phyloP scores from a whole-genome alignment of 2,888 invertebrate species.

The Onthophagus sagittarius region DNA sequence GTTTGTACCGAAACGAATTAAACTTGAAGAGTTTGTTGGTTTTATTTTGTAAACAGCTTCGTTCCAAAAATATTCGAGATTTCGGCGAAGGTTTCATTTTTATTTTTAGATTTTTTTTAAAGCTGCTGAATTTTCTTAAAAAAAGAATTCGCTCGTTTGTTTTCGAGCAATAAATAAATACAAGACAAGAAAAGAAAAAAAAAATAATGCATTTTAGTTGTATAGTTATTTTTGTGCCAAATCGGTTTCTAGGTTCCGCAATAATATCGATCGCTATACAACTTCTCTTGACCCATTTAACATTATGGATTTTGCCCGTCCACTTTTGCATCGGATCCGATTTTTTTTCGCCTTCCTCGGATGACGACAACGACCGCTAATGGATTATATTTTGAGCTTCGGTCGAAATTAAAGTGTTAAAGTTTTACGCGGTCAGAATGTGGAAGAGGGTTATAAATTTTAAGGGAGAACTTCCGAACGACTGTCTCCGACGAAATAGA shows the following conservation, averaged over 20 bases:
- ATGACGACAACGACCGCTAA: neutral
- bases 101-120: neutral
- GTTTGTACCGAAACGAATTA: neutral
- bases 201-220: too few relatives aligned
- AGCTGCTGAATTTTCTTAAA: neutral
- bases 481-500: neutral
- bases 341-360: neutral
- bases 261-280: neutral
- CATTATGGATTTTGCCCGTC: neutral
- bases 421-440: neutral
- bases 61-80: neutral
- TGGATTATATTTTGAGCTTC: neutral
- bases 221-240: neutral
- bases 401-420: neutral
- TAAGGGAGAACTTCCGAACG: neutral
- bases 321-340: neutral
- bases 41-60: neutral
- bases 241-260: neutral
- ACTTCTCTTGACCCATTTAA: neutral
- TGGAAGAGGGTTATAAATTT: neutral
- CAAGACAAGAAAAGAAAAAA: too few relatives aligned
- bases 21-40: neutral
- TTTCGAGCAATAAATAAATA: too few relatives aligned
- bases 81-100: neutral
- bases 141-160: too few relatives aligned